Conservation (phyloP, 2,113 vertebrate species). For the Pyxicephalus adspersus region DNA sequence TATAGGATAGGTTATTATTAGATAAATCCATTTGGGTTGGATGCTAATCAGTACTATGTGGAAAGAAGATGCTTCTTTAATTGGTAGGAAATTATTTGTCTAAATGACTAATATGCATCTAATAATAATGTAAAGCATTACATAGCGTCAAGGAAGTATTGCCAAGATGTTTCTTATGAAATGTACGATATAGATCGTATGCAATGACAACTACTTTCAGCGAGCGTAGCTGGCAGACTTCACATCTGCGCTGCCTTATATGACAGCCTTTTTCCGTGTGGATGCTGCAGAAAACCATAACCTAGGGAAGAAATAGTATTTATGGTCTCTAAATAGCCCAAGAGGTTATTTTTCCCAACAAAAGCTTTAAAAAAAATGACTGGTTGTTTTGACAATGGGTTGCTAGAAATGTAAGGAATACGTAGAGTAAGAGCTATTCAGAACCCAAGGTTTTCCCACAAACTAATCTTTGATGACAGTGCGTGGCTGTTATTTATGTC, state of each 20-base stretch:
- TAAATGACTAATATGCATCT: too few relatives aligned
- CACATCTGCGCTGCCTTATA: not conserved
- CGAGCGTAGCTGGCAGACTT: not conserved
- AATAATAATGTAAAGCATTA: too few relatives aligned
- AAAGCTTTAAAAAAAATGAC: conserved; percentile 19
- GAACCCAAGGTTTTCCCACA: conserved; percentile 17
- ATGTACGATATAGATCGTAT: not conserved
- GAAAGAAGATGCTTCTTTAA: too few relatives aligned
- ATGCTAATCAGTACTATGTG: too few relatives aligned
- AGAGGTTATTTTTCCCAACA: conserved; percentile 26
- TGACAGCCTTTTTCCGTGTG: conserved; percentile 27
- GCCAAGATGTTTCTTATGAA: too few relatives aligned
- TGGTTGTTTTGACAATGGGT: conserved; percentile 11
- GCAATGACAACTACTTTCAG: not conserved
- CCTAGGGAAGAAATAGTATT: conserved; percentile 5
- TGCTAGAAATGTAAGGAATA: conserved; percentile 27
- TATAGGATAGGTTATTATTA: too few relatives aligned
- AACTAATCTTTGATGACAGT: conserved; percentile 28
- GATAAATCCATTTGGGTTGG: too few relatives aligned
- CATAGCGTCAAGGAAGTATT: too few relatives aligned
- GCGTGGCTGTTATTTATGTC: conserved; percentile 24
- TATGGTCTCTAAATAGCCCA: conserved; percentile 22
- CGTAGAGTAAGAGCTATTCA: not conserved
- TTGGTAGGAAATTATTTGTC: too few relatives aligned
- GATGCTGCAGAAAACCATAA: conserved; percentile 30